Evolutionary conservation across 2,888 invertebrate genomes (phyloP).

Genomic region (Stegana nigrithorax): DNA sequence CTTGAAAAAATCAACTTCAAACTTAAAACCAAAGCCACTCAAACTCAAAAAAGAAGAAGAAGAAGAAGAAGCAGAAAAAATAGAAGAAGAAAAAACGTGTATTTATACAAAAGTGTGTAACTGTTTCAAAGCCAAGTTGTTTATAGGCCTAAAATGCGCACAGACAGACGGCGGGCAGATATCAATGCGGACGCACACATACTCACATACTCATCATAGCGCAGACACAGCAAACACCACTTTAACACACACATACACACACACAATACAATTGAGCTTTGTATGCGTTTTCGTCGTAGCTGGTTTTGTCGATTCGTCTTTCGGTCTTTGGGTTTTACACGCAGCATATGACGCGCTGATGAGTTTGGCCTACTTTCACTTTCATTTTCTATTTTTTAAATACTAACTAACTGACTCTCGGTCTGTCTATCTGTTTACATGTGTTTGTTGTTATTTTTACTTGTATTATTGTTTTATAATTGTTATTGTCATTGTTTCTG

Average conservation of each 20-base stretch:
- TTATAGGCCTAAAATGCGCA: slow-evolving; percentile 20
- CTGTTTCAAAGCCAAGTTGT: slow-evolving; percentile 28
- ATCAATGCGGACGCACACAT: too few relatives aligned
- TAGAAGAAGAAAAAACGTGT: background rate
- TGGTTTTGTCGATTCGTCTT: slow-evolving; percentile 5
- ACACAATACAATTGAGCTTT: too few relatives aligned
- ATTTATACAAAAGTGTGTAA: background rate
- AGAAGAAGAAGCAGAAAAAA: slow-evolving; percentile 15
- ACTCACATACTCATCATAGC: too few relatives aligned
- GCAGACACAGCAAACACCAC: too few relatives aligned
- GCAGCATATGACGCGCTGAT: slow-evolving; percentile 41
- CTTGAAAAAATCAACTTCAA: slow-evolving; percentile 8
- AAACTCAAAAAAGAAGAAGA: too few relatives aligned
- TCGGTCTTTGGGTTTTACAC: background rate
- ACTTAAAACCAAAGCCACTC: background rate
- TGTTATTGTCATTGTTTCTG: background rate
- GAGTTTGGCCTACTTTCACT: slow-evolving; percentile 63
- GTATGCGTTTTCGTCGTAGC: too few relatives aligned
- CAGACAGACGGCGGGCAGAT: too few relatives aligned
- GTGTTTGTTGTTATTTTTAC: background rate
- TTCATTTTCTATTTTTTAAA: slow-evolving; percentile 49
- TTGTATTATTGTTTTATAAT: background rate
- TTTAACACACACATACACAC: too few relatives aligned
- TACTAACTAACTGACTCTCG: background rate
- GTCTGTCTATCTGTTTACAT: background rate